Evolutionary conservation across 2,888 invertebrate genomes (phyloP), one percentile per base, ranked within the genome.

Genomic region (Tyria jacobaeae): DNA sequence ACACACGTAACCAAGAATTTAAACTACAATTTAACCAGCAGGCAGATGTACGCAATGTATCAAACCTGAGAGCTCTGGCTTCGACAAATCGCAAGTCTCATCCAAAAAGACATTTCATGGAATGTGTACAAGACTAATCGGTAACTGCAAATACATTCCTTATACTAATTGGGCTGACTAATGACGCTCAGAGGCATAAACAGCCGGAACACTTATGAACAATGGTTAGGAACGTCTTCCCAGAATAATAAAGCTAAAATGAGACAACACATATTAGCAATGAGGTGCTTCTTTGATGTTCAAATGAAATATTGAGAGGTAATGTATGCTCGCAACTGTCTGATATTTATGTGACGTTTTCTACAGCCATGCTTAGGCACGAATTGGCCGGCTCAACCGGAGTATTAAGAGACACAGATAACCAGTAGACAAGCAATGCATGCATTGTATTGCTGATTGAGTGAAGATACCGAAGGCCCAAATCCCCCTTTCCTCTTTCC

Each of bases 151-250:
- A 81, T 76, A 78, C 76, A 85, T 85, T 83, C 80, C 82, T 75
- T 61, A 65, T 67, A 76, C 83, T 86, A 86, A 86, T 86, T 86
- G 83, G 79, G 67, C 73, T 79, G 80, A 82, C 79, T 75, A 81
- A 85, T 86, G 71, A 76, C 66, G 66, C 61, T 59, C 60, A 67
- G 54, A 55, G 63, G 70, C 74, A 82, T 81, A 83, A 82, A 83
- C 81, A 75, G 79, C 68, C 63, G 71, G 57, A 62, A 64, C 68
- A 69, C 59, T 68, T 57, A 60, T 64, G 71, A 75, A 85, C 85
- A 86, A 86, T 86, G 64, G 78, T 57, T 39, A 60, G 68, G 75
- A 66, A 68, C 62, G 73, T 52, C 35, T 76, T 79, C 80, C 25
- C 4, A 27, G 76, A 74, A 73, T 35, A 25, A 25, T 39, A 49